These are phyloP conservation scores for Acronicta aceris DNA, from an alignment of 2,888 invertebrate genomes.

Conservation along the genomic window DNA sequence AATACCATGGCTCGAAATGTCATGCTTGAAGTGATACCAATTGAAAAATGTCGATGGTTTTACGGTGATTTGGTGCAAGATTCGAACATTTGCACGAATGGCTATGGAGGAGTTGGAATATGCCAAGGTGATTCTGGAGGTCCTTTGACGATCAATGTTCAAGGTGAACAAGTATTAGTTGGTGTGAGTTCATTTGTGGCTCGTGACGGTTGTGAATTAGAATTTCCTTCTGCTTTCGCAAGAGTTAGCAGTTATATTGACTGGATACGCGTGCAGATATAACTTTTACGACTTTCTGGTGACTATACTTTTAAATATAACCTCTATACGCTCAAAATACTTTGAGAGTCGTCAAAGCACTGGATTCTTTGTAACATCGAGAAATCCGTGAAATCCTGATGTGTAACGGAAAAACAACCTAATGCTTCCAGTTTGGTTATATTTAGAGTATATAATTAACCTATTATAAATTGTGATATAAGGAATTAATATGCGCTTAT, in stretches of 20 bases:
- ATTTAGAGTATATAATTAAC: background rate
- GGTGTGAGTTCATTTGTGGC: slow-evolving; percentile 82
- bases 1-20: slow-evolving; percentile 75
- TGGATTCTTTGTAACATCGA: no score
- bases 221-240: slow-evolving; percentile 77
- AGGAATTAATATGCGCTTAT: slow-evolving; percentile 1
- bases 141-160: slow-evolving; percentile 67
- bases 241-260: slow-evolving; percentile 69
- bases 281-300: slow-evolving; percentile 7
- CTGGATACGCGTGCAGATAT: slow-evolving; percentile 72
- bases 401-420: background rate
- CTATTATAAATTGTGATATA: slow-evolving; percentile 7
- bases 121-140: slow-evolving; percentile 82
- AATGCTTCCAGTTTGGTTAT: background rate
- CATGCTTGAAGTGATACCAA: slow-evolving; percentile 68
- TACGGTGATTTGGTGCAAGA: slow-evolving; percentile 69
- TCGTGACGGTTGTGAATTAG: slow-evolving; percentile 73
- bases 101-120: slow-evolving; percentile 76
- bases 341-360: no score
- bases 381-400: background rate
- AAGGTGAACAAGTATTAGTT: slow-evolving; percentile 68
- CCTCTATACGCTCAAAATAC: no score
- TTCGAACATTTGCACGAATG: slow-evolving; percentile 78
- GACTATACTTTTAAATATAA: background rate
- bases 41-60: slow-evolving; percentile 63